phyloP scores from a whole-genome alignment of 2,888 invertebrate species.

The Drosophila stalkeri region DNA sequence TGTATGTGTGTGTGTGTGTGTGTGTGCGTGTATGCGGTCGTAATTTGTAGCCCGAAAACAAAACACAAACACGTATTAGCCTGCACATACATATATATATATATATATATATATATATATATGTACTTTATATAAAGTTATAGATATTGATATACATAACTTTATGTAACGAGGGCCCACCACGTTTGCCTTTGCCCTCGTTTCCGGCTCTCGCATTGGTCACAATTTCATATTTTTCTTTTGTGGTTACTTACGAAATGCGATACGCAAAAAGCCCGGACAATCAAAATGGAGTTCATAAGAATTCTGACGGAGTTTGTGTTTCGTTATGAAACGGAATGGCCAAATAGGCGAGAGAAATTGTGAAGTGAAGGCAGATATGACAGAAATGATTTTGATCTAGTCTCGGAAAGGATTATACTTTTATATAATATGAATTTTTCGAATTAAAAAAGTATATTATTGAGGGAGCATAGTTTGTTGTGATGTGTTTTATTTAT shows the following conservation, averaged over 20 bases:
- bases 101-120: neutral
- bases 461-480: too few species aligned
- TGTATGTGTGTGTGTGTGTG: neutral
- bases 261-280: slow-evolving; percentile 13
- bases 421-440: too few species aligned
- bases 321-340: too few species aligned
- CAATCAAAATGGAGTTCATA: slow-evolving; percentile 42
- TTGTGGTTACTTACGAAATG: slow-evolving; percentile 68
- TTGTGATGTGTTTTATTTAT: too few species aligned
- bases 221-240: slow-evolving; percentile 65
- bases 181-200: slow-evolving; percentile 18
- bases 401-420: too few species aligned
- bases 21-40: slow-evolving; percentile 59
- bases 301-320: slow-evolving; percentile 3
- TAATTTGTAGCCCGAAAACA: slow-evolving; percentile 64
- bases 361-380: too few species aligned
- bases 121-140: slow-evolving; percentile 44
- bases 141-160: slow-evolving; percentile 78
- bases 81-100: neutral
- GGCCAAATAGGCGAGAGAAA: neutral
- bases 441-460: too few species aligned
- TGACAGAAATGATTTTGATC: too few species aligned
- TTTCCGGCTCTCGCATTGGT: slow-evolving; percentile 57
- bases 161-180: slow-evolving; percentile 62
- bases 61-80: slow-evolving; percentile 15